Conservation (phyloP, 2,888 invertebrate species). For the Epirrhoe alternata region DNA sequence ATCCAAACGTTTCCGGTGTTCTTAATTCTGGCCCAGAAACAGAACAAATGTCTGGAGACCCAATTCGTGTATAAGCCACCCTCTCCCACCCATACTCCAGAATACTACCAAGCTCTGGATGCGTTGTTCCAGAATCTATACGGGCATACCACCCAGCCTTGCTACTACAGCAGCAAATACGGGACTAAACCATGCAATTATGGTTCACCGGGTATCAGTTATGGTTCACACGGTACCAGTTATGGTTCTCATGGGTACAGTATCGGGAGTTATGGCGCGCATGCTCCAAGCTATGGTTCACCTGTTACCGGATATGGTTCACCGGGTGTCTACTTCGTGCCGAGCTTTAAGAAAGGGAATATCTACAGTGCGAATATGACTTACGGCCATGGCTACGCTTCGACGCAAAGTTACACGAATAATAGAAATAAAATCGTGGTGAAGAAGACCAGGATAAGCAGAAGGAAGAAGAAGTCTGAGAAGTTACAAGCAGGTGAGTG, state of each 20-base stretch:
- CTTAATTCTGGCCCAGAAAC: slow-evolving; percentile 73
- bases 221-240: slow-evolving; percentile 19
- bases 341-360: slow-evolving; percentile 55
- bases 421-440: slow-evolving; percentile 70
- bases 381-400: slow-evolving; percentile 59
- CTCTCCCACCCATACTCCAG: slow-evolving; percentile 69
- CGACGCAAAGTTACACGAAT: slow-evolving; percentile 64
- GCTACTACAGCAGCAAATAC: slow-evolving; percentile 31
- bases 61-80: slow-evolving; percentile 75
- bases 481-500: slow-evolving; percentile 61
- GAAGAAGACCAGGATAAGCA: slow-evolving; percentile 58
- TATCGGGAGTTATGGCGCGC: slow-evolving; percentile 25
- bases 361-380: slow-evolving; percentile 54
- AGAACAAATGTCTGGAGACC: slow-evolving; percentile 68
- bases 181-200: slow-evolving; percentile 29
- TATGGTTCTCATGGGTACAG: slow-evolving; percentile 26
- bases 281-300: slow-evolving; percentile 22
- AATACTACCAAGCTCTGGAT: slow-evolving; percentile 76
- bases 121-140: slow-evolving; percentile 65
- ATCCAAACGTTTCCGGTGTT: slow-evolving; percentile 75
- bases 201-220: slow-evolving; percentile 10
- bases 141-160: slow-evolving; percentile 46
- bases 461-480: slow-evolving; percentile 54
- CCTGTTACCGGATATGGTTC: slow-evolving; percentile 22
- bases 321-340: slow-evolving; percentile 40